phyloP scores from a whole-genome alignment of 2,797 vertebrate genomes.

The Emydoidea blandingii region DNA sequence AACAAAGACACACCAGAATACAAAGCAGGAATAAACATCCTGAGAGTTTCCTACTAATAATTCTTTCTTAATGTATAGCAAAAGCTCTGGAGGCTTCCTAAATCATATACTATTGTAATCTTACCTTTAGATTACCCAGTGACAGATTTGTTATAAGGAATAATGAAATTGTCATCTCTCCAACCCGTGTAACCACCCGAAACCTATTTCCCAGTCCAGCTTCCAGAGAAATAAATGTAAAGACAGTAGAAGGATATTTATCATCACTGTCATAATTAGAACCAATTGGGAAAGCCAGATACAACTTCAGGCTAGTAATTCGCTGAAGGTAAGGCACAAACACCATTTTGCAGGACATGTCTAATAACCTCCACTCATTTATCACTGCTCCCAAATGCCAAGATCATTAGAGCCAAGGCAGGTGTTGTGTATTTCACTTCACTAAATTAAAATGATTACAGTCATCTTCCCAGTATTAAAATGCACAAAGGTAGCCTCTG shows the following conservation, averaged over 20 bases:
- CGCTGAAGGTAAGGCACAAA: slow-evolving; percentile 19
- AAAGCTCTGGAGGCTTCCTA: slow-evolving; percentile 13
- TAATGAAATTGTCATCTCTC: slow-evolving; percentile 56
- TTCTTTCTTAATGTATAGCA: slow-evolving; percentile 15
- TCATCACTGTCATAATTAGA: slow-evolving; percentile 69
- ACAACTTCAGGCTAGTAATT: not conserved
- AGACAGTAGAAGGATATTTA: slow-evolving; percentile 58
- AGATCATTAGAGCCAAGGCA: slow-evolving; percentile 52
- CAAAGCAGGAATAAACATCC: slow-evolving; percentile 32
- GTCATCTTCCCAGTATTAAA: slow-evolving; percentile 43
- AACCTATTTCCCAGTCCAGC: slow-evolving; percentile 54
- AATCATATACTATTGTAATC: slow-evolving; percentile 33
- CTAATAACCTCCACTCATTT: slow-evolving; percentile 64
- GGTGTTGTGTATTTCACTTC: slow-evolving; percentile 54
- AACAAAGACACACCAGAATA: not conserved
- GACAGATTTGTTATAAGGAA: slow-evolving; percentile 59
- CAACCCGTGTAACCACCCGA: slow-evolving; percentile 20
- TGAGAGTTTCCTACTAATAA: slow-evolving; percentile 34
- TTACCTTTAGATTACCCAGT: slow-evolving; percentile 46
- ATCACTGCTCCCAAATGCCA: slow-evolving; percentile 54
- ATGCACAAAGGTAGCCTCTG: not conserved
- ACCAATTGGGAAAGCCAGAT: slow-evolving; percentile 57
- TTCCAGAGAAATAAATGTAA: slow-evolving; percentile 58
- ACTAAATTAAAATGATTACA: slow-evolving; percentile 41
- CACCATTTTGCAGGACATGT: slow-evolving; percentile 48